phyloP scores from a whole-genome alignment of 2,888 invertebrate genomes.

The Nysson spinosus region DNA sequence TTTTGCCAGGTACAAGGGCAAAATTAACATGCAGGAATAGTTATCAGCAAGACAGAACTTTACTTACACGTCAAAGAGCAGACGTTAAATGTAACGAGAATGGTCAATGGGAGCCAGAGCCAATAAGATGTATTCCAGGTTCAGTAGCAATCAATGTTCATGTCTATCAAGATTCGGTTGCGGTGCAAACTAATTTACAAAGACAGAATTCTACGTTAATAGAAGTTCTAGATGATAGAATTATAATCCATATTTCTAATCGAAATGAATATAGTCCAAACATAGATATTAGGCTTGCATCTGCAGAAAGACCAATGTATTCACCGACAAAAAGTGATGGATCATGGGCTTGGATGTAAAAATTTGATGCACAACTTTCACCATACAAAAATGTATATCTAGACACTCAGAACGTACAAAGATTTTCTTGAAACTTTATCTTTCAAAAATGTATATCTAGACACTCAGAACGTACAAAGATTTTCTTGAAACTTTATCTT shows the following conservation, averaged over 20 bases:
- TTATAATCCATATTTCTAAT: slow-evolving; percentile 47
- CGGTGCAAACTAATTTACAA: slow-evolving; percentile 20
- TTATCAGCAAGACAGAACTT: slow-evolving; percentile 58
- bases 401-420: too few relatives aligned
- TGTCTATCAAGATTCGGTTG: slow-evolving; percentile 47
- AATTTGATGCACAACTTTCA: too few relatives aligned
- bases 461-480: too few relatives aligned
- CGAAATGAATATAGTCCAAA: slow-evolving; percentile 28
- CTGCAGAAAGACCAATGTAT: not conserved
- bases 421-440: too few relatives aligned
- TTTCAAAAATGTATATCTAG: not conserved
- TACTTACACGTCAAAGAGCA: slow-evolving; percentile 48
- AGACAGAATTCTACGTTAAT: slow-evolving; percentile 44
- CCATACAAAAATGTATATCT: too few relatives aligned
- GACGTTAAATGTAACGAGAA: slow-evolving; percentile 63
- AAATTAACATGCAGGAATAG: slow-evolving; percentile 62
- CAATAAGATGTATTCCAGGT: slow-evolving; percentile 73
- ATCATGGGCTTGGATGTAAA: not conserved
- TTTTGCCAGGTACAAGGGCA: slow-evolving; percentile 63
- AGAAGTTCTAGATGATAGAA: slow-evolving; percentile 50
- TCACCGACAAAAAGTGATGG: not conserved
- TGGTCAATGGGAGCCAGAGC: slow-evolving; percentile 72
- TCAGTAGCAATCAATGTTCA: slow-evolving; percentile 65
- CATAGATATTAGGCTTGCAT: slow-evolving; percentile 48
- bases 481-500: too few relatives aligned